Evolutionary conservation across 2,888 invertebrate species (phyloP), one percentile per base, ranked within the genome.

Genomic region (Diogma glabrata): DNA sequence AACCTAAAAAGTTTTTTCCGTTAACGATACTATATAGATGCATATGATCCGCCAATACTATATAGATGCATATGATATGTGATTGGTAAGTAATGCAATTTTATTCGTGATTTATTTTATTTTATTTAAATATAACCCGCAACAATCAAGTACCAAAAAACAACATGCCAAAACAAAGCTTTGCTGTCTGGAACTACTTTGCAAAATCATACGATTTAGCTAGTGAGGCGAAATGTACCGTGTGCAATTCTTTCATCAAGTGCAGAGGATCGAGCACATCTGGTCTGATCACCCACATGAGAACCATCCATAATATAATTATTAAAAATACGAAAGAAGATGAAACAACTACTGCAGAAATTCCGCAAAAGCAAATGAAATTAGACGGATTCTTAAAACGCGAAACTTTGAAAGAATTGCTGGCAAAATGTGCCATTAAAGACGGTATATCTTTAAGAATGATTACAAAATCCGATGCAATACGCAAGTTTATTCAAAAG

Each of bases 401-500:
- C 36, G 36, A 36, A 14, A 36, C 16, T 14, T 36, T 36, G 36
- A 17, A 36, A 36, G 14, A 36, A 36, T 36, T 36, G 14, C 36
- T 36, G 36, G 36, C 2, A 17, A 36, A 36, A 36, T 36, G n/a
- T 36, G 16, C 3, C 36, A 9, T 17, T 36, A 8, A 36, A 17
- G 3, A 36, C 7, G 8, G 19, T 40, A 19, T 19, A 20, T 40
- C 40, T 5, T 40, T 40, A 40, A 40, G 40, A 40, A 19, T 4
- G 40, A 40, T 40, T 40, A 40, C 40, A 40, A 40, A 40, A 40
- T 17, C 19, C 40, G 19, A 40, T 19, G 19, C 17, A 40, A 40
- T n/a, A n/a, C 40, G 40, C 40, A 20, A 40, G 40, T 40, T 40
- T 40, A 40, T 40, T 40, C 40, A 40, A 40, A 40, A 40, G 40